A percentile compares a stretch with the other conserved stretches of the same genome.
Conservation (phyloP, 1,140 invertebrate genomes). For the Caerostris darwini region DNA sequence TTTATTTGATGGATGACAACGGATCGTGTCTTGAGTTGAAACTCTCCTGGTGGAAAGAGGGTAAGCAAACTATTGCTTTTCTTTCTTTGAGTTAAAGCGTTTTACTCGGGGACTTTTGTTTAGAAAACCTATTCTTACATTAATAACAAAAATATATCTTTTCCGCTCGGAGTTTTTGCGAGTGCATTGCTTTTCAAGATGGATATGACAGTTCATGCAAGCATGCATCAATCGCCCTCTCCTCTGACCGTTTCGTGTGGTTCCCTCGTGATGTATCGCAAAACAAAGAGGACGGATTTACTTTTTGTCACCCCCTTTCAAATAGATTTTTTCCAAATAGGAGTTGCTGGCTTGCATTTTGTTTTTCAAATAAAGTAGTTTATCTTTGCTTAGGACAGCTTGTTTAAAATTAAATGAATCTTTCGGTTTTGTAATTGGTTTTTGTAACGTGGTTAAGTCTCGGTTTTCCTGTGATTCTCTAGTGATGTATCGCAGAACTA, state of each 20-base stretch:
- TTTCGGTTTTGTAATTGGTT: no score
- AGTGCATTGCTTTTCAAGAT: constrained; percentile 59
- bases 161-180: constrained; percentile 29
- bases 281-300: constrained; percentile 22
- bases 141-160: constrained; percentile 54
- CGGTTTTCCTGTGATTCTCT: no score
- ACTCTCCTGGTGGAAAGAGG: constrained; percentile 21
- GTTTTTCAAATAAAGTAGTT: not conserved
- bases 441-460: no score
- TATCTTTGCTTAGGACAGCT: no score
- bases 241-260: constrained; percentile 9
- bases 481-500: no score
- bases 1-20: constrained; percentile 64
- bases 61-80: constrained; percentile 42
- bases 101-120: constrained; percentile 60
- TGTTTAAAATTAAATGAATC: no score
- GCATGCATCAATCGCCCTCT: constrained; percentile 62
- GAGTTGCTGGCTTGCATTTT: not conserved
- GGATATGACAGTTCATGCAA: constrained; percentile 49
- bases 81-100: constrained; percentile 12
- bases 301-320: constrained; percentile 56
- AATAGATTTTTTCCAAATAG: not conserved
- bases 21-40: constrained; percentile 49
- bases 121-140: constrained; percentile 72
- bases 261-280: constrained; percentile 54